Conservation (phyloP, 2,888 invertebrate genomes). For the Cheilosia urbana region DNA sequence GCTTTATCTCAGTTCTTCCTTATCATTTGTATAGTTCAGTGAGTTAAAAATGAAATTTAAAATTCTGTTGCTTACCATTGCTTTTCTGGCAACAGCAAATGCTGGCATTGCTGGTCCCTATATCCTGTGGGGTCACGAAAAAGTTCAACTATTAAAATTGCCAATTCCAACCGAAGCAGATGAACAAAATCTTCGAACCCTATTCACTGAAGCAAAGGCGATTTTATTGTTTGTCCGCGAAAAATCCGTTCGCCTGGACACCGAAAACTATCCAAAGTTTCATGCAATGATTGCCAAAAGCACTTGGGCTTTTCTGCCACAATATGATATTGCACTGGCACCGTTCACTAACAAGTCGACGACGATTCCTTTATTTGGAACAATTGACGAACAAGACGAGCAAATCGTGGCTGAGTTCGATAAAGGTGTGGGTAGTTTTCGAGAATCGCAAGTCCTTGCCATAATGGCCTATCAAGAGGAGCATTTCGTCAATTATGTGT, state of each 20-base stretch:
- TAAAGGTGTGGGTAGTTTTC: constrained; percentile 85
- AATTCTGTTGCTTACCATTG: constrained; percentile 63
- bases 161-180: constrained; percentile 85
- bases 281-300: constrained; percentile 85
- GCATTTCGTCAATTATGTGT: constrained; percentile 79
- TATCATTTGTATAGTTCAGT: background rate
- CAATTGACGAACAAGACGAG: constrained; percentile 86
- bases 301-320: constrained; percentile 85
- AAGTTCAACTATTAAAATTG: constrained; percentile 84
- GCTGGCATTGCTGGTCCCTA: constrained; percentile 86
- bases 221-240: constrained; percentile 86
- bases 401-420: constrained; percentile 86
- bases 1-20: background rate
- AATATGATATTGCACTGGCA: constrained; percentile 85
- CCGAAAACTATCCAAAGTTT: constrained; percentile 85
- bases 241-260: constrained; percentile 85
- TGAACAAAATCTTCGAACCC: constrained; percentile 85
- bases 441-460: constrained; percentile 85
- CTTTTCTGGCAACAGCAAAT: constrained; percentile 77
- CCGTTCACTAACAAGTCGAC: constrained; percentile 86
- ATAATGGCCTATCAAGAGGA: constrained; percentile 84
- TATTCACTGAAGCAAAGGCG: constrained; percentile 85
- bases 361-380: constrained; percentile 85
- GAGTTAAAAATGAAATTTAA: constrained; percentile 23
- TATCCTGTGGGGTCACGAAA: constrained; percentile 86